A percentile compares a stretch with the other conserved stretches of the same genome.
Evolutionary conservation across 2,113 vertebrate genomes (phyloP).

Genomic region (Athene cunicularia): DNA sequence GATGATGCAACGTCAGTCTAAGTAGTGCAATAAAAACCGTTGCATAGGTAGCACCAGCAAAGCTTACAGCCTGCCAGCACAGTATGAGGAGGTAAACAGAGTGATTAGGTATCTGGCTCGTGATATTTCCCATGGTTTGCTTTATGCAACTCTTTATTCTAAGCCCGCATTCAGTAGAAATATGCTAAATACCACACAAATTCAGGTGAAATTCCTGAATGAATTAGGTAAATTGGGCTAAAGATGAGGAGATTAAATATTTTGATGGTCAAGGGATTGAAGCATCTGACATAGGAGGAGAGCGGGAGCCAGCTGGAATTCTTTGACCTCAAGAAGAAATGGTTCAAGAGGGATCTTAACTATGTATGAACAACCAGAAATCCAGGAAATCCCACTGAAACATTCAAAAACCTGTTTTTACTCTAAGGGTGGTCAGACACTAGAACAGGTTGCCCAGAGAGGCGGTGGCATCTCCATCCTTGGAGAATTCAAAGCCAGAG

Average conservation of each 20-base stretch:
- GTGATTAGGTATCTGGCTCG: neutral
- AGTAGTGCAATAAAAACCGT: neutral
- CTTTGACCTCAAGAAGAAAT: neutral
- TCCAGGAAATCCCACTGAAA: neutral
- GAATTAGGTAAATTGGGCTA: neutral
- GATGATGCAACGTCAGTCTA: neutral
- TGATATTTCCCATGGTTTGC: neutral
- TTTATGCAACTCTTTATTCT: neutral
- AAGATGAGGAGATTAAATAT: neutral
- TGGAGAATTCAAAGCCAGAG: neutral
- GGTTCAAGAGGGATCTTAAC: neutral
- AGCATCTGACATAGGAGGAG: neutral
- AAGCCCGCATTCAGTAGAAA: neutral
- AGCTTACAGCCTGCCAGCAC: neutral
- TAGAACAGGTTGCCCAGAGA: neutral
- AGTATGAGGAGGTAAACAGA: neutral
- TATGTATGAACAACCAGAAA: neutral
- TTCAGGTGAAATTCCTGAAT: neutral
- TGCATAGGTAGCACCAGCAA: neutral
- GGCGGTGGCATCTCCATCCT: neutral
- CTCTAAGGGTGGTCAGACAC: neutral
- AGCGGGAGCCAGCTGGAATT: neutral
- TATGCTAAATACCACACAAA: neutral
- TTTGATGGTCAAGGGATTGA: neutral
- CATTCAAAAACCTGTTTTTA: neutral